Conservation (phyloP, 1,140 invertebrate species). For the Aphelinus certus region DNA sequence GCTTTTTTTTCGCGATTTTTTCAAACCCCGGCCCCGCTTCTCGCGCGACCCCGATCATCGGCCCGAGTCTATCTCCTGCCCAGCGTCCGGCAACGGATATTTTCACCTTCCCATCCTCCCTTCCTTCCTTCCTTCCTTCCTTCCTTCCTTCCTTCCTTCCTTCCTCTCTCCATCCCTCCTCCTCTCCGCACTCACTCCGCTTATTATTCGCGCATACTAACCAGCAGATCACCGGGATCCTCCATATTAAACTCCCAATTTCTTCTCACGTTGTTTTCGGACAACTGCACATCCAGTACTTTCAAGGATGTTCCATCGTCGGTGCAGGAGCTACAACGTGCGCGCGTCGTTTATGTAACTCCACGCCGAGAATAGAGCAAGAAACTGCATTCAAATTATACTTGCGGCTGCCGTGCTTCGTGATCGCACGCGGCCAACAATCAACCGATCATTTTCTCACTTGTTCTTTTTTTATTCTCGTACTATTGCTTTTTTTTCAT, state of each 20-base stretch:
- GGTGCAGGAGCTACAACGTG: too few species aligned
- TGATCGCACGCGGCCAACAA: conserved; percentile 24
- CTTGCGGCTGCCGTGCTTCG: conserved; percentile 30
- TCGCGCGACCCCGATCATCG: conserved; percentile 39
- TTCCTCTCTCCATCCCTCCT: conserved; percentile 10
- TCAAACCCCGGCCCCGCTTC: conserved; percentile 31
- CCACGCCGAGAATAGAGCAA: conserved; percentile 21
- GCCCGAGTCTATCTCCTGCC: conserved; percentile 45
- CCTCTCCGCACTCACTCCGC: neutral
- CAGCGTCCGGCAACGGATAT: conserved; percentile 54
- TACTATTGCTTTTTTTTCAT: neutral
- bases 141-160: conserved; percentile 24
- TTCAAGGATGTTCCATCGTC: too few species aligned
- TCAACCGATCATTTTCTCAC: conserved; percentile 5
- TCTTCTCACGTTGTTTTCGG: neutral
- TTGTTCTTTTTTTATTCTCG: neutral
- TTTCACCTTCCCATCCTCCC: conserved; percentile 20
- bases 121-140: neutral
- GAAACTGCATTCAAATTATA: conserved; percentile 41
- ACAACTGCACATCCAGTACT: too few species aligned
- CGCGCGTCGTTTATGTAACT: neutral
- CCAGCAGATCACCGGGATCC: neutral
- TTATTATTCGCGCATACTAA: neutral
- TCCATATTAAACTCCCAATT: neutral
- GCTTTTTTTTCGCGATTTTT: conserved; percentile 50